Base-by-base conservation (phyloP, 2,888 invertebrate genomes). In the Cylloceria caligata region DNA sequence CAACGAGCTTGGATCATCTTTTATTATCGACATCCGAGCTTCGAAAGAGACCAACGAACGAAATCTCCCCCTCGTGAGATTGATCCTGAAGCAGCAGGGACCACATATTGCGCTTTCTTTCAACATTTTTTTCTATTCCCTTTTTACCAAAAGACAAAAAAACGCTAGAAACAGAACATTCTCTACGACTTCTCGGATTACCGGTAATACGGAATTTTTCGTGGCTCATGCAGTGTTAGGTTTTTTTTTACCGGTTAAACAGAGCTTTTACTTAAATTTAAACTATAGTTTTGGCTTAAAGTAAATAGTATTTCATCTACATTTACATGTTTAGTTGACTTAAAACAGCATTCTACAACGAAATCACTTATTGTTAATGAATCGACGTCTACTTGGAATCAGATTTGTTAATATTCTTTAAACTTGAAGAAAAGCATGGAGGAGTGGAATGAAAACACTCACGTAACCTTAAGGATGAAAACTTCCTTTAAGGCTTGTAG, bases 1-100 rank as follows among this genome's bases (percentile, higher is more conserved):
- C 45, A 16, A 9, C 42, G 45, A 27, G 16, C 52, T 68, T 36
- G 68, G 49, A 36, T 68, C 49, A 36, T 36, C 52, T 68, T 68
- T 21, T 34, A 36, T n/a, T 36, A 68, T 52, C 30, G 30, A 52
- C 52, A 36, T 13, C 36, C 13, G 16, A 36, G 34, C 11, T 36
- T 49, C 7, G 60, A n/a, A 27, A 9, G 24, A 13, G 67, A 16
- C 19, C 5, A 19, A n/a, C 16, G 19, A 65, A 65, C 45, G 27
- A 65, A 11, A 42, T 67, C 30, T 49, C 19, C 27, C n/a, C 47
- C 49, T 21, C 30, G 47, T 47, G 27, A 49, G 27, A 49, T 67
- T 49, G 30, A 67, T 67, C 34, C 13, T 19, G 24, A 7, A 16
- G 27, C 55, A 4, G 13, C 3, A n/a, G 27, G 27, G 4, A 55